Conservation (phyloP, 2,113 vertebrate species). For the Rattus rattus region DNA sequence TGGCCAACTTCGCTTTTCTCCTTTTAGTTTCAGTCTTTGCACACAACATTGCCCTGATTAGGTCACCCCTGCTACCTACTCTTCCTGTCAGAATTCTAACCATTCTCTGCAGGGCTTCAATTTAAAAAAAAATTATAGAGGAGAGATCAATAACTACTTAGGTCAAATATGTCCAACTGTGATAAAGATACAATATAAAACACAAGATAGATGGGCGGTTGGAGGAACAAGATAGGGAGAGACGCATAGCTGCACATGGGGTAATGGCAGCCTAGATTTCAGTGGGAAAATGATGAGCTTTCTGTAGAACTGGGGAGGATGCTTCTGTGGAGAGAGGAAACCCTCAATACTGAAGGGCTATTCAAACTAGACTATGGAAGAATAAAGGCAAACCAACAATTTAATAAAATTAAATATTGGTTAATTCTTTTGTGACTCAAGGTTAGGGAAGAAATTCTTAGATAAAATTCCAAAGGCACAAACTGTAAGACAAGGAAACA, state of each 20-base stretch:
- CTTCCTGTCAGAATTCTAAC: background rate
- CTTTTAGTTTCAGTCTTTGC: background rate
- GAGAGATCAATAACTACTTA: background rate
- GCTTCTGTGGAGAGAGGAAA: background rate
- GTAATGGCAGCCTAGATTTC: background rate
- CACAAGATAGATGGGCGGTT: background rate
- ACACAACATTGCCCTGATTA: background rate
- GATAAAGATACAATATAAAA: background rate
- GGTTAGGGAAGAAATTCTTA: background rate
- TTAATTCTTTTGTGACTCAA: background rate
- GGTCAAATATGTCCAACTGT: background rate
- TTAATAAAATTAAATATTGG: background rate
- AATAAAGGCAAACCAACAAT: background rate
- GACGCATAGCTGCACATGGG: accelerated
- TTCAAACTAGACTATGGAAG: background rate
- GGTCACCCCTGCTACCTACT: background rate
- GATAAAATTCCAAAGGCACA: background rate
- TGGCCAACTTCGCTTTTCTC: no score
- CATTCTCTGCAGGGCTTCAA: background rate
- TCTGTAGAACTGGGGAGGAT: background rate
- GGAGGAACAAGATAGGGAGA: background rate
- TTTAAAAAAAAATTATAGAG: no score
- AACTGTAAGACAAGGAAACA: background rate
- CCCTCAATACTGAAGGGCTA: background rate
- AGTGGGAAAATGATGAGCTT: background rate